Evolutionary conservation across 2,797 vertebrate species (phyloP).

Genomic region (Trematomus bernacchii): DNA sequence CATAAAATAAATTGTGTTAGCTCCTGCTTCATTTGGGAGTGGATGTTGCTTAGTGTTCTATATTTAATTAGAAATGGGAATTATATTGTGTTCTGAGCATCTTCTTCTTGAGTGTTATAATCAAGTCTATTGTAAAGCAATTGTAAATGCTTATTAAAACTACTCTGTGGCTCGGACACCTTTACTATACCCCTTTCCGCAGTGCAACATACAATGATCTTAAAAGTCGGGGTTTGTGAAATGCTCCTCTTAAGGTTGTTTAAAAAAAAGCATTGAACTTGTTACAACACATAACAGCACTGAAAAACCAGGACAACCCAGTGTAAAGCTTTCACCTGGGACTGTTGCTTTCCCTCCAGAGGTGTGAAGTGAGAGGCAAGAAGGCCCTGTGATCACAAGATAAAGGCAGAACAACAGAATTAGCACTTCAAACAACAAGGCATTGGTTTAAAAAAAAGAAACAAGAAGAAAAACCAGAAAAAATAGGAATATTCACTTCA

Average conservation of each 20-base stretch:
- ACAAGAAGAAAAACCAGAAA: background rate
- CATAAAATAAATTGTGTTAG: background rate
- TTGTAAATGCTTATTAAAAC: background rate
- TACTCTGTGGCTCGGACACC: background rate
- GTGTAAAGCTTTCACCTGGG: constrained; percentile 62
- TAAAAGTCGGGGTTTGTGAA: constrained; percentile 19
- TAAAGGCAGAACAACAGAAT: constrained; percentile 77
- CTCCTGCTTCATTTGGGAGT: background rate
- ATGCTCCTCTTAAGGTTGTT: constrained; percentile 19
- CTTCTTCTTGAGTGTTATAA: background rate
- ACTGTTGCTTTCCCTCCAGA: constrained; percentile 60
- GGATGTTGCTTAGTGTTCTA: background rate
- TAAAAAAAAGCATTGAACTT: constrained; percentile 1
- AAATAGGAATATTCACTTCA: constrained; percentile 65
- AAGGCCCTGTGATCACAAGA: constrained; percentile 72
- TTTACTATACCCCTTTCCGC: background rate
- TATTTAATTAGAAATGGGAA: constrained; percentile 19
- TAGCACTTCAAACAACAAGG: constrained; percentile 77
- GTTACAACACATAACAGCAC: background rate
- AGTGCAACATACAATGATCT: background rate
- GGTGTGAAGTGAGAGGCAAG: constrained; percentile 68
- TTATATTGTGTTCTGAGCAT: background rate
- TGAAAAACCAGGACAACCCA: constrained; percentile 49
- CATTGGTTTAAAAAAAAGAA: constrained; percentile 25
- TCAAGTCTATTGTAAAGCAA: background rate